Evolutionary conservation across 1,140 invertebrate species (phyloP).

Genomic region (Drosophila dunni): DNA sequence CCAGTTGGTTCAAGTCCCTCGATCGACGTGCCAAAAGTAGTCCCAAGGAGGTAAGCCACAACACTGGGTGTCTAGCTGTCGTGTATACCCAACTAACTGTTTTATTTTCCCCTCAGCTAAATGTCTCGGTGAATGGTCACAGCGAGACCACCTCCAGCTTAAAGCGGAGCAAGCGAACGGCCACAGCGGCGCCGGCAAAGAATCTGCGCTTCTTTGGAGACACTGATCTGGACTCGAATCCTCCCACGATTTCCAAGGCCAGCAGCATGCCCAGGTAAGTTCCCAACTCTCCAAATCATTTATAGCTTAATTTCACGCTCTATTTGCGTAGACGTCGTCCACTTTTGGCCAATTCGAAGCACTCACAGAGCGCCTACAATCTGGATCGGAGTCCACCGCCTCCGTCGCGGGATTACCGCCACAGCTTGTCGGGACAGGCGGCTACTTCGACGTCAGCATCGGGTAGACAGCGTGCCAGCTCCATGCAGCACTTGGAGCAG

Average conservation of each 20-base stretch:
- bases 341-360: constrained; percentile 67
- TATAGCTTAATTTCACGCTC: neutral
- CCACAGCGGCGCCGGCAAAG: constrained; percentile 86
- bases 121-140: constrained; percentile 78
- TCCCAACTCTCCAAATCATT: neutral
- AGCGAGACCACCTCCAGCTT: constrained; percentile 85
- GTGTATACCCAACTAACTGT: neutral
- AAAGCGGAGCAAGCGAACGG: constrained; percentile 84
- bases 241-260: constrained; percentile 85
- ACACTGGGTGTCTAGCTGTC: too few relatives aligned
- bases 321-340: constrained; percentile 60
- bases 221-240: constrained; percentile 90
- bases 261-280: constrained; percentile 86
- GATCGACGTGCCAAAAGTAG: constrained; percentile 86
- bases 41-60: constrained; percentile 69
- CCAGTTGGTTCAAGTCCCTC: constrained; percentile 89
- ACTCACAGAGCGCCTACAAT: constrained; percentile 81
- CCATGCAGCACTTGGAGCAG: constrained; percentile 80
- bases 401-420: constrained; percentile 58
- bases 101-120: constrained; percentile 40
- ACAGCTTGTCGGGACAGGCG: constrained; percentile 44
- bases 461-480: constrained; percentile 70
- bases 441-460: constrained; percentile 10
- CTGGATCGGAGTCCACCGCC: constrained; percentile 76
- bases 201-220: constrained; percentile 93